Conservation (phyloP, 2,797 vertebrate genomes). For the Spea hammondii region DNA sequence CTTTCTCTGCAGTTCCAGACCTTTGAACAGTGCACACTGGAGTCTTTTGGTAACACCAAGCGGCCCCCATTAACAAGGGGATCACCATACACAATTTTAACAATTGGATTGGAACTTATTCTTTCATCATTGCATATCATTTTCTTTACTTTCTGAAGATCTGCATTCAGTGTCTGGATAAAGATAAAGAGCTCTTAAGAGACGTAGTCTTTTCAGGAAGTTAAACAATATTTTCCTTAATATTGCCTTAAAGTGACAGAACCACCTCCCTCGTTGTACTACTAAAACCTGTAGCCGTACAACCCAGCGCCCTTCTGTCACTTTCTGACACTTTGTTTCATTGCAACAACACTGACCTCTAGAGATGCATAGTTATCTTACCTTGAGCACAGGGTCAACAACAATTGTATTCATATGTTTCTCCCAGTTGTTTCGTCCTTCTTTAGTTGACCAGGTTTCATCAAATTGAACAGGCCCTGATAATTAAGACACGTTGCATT, state of each 20-base stretch:
- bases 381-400: conserved; percentile 1
- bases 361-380: background rate
- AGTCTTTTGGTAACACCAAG: conserved; percentile 67
- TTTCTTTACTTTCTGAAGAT: conserved; percentile 69
- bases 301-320: no score
- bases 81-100: conserved; percentile 81
- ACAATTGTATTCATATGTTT: conserved; percentile 63
- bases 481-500: no score
- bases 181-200: background rate
- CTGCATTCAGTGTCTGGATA: conserved; percentile 71
- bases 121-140: conserved; percentile 79
- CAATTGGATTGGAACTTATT: conserved; percentile 77
- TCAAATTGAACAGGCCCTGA: conserved; percentile 69
- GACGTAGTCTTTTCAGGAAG: background rate
- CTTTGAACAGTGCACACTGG: conserved; percentile 74
- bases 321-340: no score
- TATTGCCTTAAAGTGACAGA: background rate
- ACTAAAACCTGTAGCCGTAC: no score
- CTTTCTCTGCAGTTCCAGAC: conserved; percentile 86
- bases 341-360: background rate
- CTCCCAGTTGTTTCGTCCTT: conserved; percentile 84
- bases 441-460: conserved; percentile 71
- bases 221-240: background rate
- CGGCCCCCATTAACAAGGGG: conserved; percentile 70
- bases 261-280: no score